These are phyloP conservation scores for Elmis aenea DNA, from an alignment of 2,888 invertebrate genomes.

Conservation along the genomic window DNA sequence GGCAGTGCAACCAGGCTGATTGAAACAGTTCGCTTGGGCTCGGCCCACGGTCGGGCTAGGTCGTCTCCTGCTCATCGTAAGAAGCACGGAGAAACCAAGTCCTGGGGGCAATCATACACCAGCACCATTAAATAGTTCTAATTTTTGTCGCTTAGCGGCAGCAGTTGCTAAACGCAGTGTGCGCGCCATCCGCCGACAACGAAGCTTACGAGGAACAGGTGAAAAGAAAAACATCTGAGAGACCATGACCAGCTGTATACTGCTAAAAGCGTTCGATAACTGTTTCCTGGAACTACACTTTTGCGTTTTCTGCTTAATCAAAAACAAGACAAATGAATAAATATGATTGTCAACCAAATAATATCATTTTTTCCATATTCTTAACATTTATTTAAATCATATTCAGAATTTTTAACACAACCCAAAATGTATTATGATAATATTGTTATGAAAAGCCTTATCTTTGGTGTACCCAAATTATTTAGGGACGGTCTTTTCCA, in stretches of 20 bases:
- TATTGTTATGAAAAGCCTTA: too few species aligned
- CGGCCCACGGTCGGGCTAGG: slow-evolving; percentile 31
- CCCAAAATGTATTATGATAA: too few species aligned
- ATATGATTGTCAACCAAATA: too few species aligned
- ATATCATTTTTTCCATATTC: too few species aligned
- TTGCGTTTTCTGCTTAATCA: too few species aligned
- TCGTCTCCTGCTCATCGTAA: slow-evolving; percentile 20
- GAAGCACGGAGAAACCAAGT: slow-evolving; percentile 14
- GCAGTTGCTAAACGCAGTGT: neutral
- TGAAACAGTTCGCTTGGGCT: slow-evolving; percentile 35
- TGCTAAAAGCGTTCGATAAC: neutral
- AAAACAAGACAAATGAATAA: too few species aligned
- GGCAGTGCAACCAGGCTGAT: slow-evolving; percentile 34
- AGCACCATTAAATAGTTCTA: slow-evolving; percentile 5
- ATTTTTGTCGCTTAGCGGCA: slow-evolving; percentile 3
- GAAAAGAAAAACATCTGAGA: slow-evolving; percentile 7
- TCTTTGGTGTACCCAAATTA: too few species aligned
- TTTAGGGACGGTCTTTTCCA: too few species aligned
- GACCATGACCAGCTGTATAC: slow-evolving; percentile 4
- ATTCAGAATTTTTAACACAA: too few species aligned
- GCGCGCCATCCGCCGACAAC: slow-evolving; percentile 1
- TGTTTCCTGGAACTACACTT: too few species aligned
- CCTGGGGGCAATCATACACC: too few species aligned
- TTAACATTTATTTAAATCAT: too few species aligned
- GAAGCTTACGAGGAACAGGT: neutral